Evolutionary conservation across 1,140 invertebrate species (phyloP).

Genomic region (Hypsibius dujardini): DNA sequence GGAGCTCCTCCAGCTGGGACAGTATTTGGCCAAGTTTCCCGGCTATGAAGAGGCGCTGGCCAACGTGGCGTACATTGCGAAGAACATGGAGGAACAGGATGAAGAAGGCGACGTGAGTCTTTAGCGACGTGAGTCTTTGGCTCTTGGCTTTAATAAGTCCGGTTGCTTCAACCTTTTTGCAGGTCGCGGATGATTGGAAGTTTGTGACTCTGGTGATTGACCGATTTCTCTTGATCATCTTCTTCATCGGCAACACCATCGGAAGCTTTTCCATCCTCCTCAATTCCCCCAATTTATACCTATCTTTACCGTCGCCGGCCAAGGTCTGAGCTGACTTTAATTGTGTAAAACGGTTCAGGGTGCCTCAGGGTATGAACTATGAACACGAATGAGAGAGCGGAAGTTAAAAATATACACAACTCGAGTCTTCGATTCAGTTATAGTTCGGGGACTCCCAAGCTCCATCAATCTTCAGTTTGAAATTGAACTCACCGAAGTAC

Average conservation of each 20-base stretch:
- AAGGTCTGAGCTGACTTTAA: no score
- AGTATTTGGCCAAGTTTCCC: neutral
- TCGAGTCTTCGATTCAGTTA: no score
- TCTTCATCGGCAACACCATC: neutral
- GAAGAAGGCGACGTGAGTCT: conserved; percentile 15
- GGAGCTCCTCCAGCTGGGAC: neutral
- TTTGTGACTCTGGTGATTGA: neutral
- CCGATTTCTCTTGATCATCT: neutral
- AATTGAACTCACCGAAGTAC: no score
- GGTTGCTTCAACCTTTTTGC: neutral
- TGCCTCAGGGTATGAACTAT: no score
- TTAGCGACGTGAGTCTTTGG: no score
- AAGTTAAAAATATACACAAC: no score
- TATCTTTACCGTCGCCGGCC: no score
- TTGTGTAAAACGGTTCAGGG: no score
- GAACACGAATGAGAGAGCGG: no score
- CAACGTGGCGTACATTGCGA: conserved; percentile 8
- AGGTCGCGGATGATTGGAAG: neutral
- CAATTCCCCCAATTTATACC: no score
- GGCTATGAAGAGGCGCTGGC: neutral
- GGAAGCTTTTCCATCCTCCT: neutral
- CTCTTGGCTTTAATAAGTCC: neutral
- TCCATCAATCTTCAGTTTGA: no score
- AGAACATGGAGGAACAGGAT: conserved; percentile 16
- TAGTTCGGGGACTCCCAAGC: no score